Evolutionary conservation across 2,113 vertebrate genomes (phyloP).

Genomic region (Hyperopisus bebe): DNA sequence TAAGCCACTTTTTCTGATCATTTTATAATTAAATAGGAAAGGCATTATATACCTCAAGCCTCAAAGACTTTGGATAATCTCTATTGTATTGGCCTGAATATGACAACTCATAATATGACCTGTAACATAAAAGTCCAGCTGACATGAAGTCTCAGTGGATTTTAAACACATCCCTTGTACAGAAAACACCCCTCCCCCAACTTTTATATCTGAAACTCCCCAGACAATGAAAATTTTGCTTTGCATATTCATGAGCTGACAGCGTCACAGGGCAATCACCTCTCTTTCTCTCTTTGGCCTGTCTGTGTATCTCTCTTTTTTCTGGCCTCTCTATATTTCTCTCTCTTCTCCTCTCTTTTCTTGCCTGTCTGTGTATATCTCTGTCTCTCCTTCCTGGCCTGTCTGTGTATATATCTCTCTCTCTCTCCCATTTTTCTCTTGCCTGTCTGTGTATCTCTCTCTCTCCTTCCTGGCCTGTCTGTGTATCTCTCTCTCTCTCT

Average conservation of each 20-base stretch:
- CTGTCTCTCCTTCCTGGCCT: neutral
- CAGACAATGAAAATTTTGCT: neutral
- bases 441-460: neutral
- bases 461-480: neutral
- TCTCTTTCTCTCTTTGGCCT: neutral
- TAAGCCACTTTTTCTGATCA: neutral
- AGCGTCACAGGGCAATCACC: neutral
- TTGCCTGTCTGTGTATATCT: neutral
- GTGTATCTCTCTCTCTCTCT: neutral
- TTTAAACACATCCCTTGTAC: neutral
- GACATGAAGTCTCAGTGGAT: neutral
- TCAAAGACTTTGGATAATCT: slow-evolving; percentile 14
- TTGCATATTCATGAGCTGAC: neutral
- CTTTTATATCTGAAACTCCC: neutral
- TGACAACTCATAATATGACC: neutral
- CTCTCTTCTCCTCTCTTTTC: neutral
- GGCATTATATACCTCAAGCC: neutral
- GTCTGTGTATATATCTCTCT: neutral
- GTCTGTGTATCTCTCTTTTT: neutral
- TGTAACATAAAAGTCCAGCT: neutral
- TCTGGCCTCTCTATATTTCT: neutral
- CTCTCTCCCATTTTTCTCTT: too few species aligned
- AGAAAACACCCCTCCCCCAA: neutral
- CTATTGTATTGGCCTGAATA: neutral
- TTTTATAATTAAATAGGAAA: neutral